Conservation (phyloP, 2,113 vertebrate genomes). For the Lophura nycthemera region DNA sequence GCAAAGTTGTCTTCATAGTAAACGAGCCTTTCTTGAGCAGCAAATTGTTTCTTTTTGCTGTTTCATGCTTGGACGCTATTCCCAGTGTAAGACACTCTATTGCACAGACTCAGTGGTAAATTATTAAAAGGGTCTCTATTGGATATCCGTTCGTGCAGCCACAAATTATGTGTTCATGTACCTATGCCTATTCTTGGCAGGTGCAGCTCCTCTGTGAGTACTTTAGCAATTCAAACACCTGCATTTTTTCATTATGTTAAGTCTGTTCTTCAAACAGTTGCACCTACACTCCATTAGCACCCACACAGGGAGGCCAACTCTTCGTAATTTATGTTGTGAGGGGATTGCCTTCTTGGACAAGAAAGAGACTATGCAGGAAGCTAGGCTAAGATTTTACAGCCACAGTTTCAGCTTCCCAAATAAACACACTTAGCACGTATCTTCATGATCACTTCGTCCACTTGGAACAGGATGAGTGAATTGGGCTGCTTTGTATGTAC, state of each 20-base stretch:
- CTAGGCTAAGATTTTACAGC: slow-evolving; percentile 11
- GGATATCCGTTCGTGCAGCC: background rate
- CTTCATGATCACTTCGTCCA: background rate
- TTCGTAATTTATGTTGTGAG: slow-evolving; percentile 12
- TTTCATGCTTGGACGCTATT: slow-evolving; percentile 50
- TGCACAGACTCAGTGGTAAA: slow-evolving; percentile 39
- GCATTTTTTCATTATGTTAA: slow-evolving; percentile 42
- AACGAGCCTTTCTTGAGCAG: background rate
- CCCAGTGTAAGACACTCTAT: background rate
- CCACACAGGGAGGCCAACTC: background rate
- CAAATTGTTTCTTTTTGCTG: background rate
- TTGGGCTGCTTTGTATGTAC: background rate
- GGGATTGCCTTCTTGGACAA: background rate
- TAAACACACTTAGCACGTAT: background rate
- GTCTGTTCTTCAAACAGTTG: slow-evolving; percentile 41
- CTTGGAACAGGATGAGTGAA: background rate
- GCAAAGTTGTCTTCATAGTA: background rate
- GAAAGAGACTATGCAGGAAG: slow-evolving; percentile 8
- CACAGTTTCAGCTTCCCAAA: background rate
- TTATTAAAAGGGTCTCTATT: slow-evolving; percentile 52
- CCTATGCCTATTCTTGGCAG: slow-evolving; percentile 39
- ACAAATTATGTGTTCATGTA: slow-evolving; percentile 7
- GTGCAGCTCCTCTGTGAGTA: slow-evolving; percentile 24
- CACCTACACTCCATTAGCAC: slow-evolving; percentile 34
- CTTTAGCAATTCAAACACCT: slow-evolving; percentile 45